Conservation (phyloP, 2,113 vertebrate genomes). For the Aythya baeri region DNA sequence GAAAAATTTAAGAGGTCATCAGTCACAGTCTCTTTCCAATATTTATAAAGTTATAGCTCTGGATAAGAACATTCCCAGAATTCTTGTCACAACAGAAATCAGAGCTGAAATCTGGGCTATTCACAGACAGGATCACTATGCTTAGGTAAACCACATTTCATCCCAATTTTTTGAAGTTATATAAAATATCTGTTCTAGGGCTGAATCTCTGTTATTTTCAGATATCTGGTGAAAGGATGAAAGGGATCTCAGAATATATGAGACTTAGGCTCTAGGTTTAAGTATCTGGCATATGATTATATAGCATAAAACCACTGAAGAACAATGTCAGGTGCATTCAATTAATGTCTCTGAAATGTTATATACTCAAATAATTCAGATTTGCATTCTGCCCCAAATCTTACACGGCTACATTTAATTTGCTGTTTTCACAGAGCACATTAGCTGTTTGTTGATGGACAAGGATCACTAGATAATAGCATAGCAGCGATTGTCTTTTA, state of each 20-base stretch:
- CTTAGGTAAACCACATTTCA: not conserved
- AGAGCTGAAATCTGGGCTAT: not conserved
- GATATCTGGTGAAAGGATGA: not conserved
- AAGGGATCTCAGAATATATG: not conserved
- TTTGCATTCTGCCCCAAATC: not conserved
- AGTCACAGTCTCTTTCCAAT: not conserved
- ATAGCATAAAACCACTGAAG: not conserved
- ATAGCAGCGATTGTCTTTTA: not conserved
- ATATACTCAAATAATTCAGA: not conserved
- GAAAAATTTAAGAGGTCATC: constrained; percentile 48
- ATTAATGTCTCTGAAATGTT: not conserved
- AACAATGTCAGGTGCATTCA: not conserved
- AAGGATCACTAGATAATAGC: not conserved
- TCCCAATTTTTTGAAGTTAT: not conserved
- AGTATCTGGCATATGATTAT: not conserved
- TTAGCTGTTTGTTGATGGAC: not conserved
- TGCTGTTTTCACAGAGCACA: not conserved
- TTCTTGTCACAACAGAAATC: not conserved
- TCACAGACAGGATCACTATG: not conserved
- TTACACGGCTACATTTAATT: not conserved
- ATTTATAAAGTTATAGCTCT: not conserved
- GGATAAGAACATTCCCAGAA: not conserved
- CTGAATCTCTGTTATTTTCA: not conserved
- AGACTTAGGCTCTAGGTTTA: not conserved
- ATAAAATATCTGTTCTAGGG: not conserved